These are phyloP conservation scores for Prionace glauca DNA, from an alignment of 2,797 vertebrate genomes.

Conservation along the genomic window DNA sequence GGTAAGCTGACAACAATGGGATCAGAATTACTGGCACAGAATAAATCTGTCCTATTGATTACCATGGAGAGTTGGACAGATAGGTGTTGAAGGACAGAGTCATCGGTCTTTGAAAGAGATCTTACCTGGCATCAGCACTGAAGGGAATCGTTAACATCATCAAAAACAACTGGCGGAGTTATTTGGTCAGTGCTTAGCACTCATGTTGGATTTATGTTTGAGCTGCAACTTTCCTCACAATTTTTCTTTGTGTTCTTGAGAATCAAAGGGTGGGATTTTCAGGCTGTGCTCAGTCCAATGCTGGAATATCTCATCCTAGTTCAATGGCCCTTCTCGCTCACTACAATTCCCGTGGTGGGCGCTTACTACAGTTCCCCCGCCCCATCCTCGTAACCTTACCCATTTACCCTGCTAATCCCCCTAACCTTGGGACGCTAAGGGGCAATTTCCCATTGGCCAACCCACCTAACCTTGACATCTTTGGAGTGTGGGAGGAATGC, in stretches of 20 bases:
- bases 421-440: no score
- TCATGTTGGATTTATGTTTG: neutral
- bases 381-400: no score
- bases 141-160: neutral
- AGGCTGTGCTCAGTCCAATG: no score
- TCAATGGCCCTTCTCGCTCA: no score
- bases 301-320: no score
- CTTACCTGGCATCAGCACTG: neutral
- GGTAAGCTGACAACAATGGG: neutral
- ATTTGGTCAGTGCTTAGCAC: neutral
- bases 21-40: neutral
- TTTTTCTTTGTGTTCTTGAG: neutral
- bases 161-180: neutral
- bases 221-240: neutral
- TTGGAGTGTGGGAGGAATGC: no score
- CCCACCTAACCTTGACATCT: no score
- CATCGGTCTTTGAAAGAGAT: neutral
- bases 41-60: neutral
- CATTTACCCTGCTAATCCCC: no score
- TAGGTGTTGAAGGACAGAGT: neutral
- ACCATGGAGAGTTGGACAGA: neutral
- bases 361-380: no score
- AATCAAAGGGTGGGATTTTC: no score
- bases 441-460: no score
- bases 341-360: no score